Percentiles rank a stretch among this genome's conserved stretches.
These are phyloP conservation scores for Drosophila cognata DNA, from an alignment of 2,888 invertebrate species.

Conservation along the genomic window DNA sequence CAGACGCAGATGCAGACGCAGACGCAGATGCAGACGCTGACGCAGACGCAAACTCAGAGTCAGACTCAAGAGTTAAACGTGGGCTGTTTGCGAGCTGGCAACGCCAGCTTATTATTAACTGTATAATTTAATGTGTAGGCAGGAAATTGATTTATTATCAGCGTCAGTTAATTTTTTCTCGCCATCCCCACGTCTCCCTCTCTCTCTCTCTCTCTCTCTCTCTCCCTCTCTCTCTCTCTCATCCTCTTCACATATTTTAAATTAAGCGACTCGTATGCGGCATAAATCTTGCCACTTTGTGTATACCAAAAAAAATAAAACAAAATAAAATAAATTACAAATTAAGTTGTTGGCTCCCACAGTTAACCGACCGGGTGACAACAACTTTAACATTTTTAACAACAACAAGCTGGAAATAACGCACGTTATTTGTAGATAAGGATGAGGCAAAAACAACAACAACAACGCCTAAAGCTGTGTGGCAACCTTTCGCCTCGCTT, in stretches of 20 bases:
- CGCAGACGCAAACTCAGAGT: slow-evolving; percentile 10
- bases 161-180: slow-evolving; percentile 72
- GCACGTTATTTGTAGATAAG: slow-evolving; percentile 62
- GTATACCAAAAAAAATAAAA: slow-evolving; percentile 14
- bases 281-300: slow-evolving; percentile 56
- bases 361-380: slow-evolving; percentile 66
- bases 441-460: slow-evolving; percentile 53
- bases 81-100: slow-evolving; percentile 66
- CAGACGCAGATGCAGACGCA: not conserved
- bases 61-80: slow-evolving; percentile 62
- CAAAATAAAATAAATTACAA: slow-evolving; percentile 66
- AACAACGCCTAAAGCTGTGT: slow-evolving; percentile 21
- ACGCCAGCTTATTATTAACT: slow-evolving; percentile 75
- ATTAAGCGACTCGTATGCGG: slow-evolving; percentile 65
- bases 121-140: slow-evolving; percentile 79
- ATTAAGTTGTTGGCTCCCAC: slow-evolving; percentile 81
- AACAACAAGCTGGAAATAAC: slow-evolving; percentile 40
- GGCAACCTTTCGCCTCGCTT: slow-evolving; percentile 50
- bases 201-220: not conserved
- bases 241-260: slow-evolving; percentile 50
- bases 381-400: slow-evolving; percentile 33
- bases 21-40: not conserved
- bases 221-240: not conserved
- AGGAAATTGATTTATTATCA: slow-evolving; percentile 81
- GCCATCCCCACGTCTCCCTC: not conserved